Evolutionary conservation across 30 jellyfish, hydroid and myxozoan species (phyloP), one percentile per base, ranked within the genome.

Genomic region (Turritopsis rubra): DNA sequence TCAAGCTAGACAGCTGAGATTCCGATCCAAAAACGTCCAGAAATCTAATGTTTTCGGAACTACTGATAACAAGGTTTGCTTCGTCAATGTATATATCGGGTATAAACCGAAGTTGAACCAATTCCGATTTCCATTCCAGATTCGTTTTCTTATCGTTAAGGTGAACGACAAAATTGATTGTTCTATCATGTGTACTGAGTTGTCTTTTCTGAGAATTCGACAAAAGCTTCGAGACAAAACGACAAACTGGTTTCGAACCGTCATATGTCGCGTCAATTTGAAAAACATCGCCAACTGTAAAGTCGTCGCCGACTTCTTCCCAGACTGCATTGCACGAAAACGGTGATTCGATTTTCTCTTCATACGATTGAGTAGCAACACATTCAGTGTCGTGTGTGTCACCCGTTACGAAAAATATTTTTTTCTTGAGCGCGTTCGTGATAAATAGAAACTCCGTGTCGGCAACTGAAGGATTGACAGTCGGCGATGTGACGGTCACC

Each of bases 1-100:
- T 82, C 53, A 82, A 24, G 29, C 86, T 72, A 25, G 88, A 65
- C 17, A 82, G 86, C 88, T 82, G 88, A 9, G 86, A 68, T 0
- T 30, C 68, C 23, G 88, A 82, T 5, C 88, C 88, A 71, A 65
- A 82, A 1, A 82, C 28, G 18, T 82, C 88, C 18, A 82, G 25
- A 82, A 7, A 16, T 21, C 66, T 29, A 13, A 25, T 41, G 24
- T 21, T 21, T 23, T 82, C 28, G 21, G 21, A 20, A 21, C 28
- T 80, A 16, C 88, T 71, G 21, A 82, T 21, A 31, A 16, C 29
- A 9, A 82, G 29, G 52, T 30, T 52, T 66, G 53, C 41, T 0
- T 28, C 23, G 8, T 21, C 81, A 26, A 82, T 52, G 26, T 25
- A 66, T 18, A 82, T 85, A 1, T 71, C 86, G 25, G 88, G 88